Base-by-base conservation (phyloP, 1,140 invertebrate genomes). In the Drosophila jambulina region DNA sequence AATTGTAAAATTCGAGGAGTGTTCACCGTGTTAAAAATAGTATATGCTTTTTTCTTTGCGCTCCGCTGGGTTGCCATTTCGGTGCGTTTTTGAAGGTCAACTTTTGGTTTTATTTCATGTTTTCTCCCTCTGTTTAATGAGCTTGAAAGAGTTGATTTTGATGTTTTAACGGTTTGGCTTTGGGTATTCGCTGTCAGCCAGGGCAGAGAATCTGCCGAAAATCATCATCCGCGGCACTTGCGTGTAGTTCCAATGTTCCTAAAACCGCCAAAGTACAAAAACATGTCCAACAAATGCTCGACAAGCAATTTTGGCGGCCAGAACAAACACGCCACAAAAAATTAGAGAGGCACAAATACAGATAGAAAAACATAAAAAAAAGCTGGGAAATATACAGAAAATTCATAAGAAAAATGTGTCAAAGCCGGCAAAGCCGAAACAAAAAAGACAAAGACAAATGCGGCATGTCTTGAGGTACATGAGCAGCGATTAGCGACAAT, bases 71-170 rank as follows among this genome's bases (percentile, higher is more conserved):
- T 80, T 88, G 75, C 58, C 77, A 68, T 84, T 84, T 84, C 81
- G 78, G 81, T 84, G 84, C 83, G 84, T 86, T 86, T 78, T 78
- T 86, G 83, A 86, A 86, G 83, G 83, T 86, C 83, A 86, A 88
- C 80, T 74, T 88, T 86, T 83, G 74, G 82, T 78, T 64, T 56
- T 62, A 71, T 61, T 56, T 53, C 60, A 36, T 13, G 79, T 72
- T 71, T 64, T 63, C 62, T 68, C 43, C 64, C 64, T 67, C 51
- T 40, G 71, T 88, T 86, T 83, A 88, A 86, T 88, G 83, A 86
- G 84, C 60, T 88, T 72, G 71, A 83, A 72, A 86, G 76, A 86
- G 83, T 67, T 78, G 86, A 86, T 82, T 71, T 65, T 51, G 40
- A 48, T 68, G 67, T 68, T 59, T 70, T 78, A 78, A 78, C 75